phyloP scores from a whole-genome alignment of 2,113 vertebrate genomes.

The Paramisgurnus dabryanus region DNA sequence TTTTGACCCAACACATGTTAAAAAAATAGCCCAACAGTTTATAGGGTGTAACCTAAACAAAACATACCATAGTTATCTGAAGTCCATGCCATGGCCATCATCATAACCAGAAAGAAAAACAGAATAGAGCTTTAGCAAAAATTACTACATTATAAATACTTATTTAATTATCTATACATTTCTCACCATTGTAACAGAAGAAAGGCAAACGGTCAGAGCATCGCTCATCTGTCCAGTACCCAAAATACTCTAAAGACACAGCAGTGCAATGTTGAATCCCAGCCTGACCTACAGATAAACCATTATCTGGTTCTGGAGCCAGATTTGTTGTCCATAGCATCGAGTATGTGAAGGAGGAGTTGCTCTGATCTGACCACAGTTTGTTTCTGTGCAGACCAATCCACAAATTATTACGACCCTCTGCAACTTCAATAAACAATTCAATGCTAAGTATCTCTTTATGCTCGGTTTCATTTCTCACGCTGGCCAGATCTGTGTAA shows the following conservation, averaged over 20 bases:
- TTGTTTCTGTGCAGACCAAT: slow-evolving; percentile 42
- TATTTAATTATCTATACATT: no score
- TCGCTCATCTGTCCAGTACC: slow-evolving; percentile 35
- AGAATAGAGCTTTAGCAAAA: no score
- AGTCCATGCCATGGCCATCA: no score
- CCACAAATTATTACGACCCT: not conserved
- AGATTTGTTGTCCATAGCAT: not conserved
- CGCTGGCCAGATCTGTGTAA: not conserved
- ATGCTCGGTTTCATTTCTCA: slow-evolving; percentile 41
- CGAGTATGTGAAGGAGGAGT: slow-evolving; percentile 23
- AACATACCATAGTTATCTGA: no score
- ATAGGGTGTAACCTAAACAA: no score
- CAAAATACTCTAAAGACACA: slow-evolving; percentile 25
- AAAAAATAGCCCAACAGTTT: no score
- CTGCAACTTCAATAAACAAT: not conserved
- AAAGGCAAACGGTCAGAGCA: slow-evolving; percentile 24
- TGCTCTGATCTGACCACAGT: slow-evolving; percentile 23
- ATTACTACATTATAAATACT: no score
- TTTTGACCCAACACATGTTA: no score
- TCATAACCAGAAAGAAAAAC: no score
- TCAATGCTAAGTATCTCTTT: not conserved
- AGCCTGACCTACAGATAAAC: not conserved
- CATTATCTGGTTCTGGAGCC: slow-evolving; percentile 38
- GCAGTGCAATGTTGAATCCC: slow-evolving; percentile 9
- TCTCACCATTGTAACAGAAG: slow-evolving; percentile 37